Base-by-base conservation (phyloP, 2,797 vertebrate species). In the Falco columbarius region DNA sequence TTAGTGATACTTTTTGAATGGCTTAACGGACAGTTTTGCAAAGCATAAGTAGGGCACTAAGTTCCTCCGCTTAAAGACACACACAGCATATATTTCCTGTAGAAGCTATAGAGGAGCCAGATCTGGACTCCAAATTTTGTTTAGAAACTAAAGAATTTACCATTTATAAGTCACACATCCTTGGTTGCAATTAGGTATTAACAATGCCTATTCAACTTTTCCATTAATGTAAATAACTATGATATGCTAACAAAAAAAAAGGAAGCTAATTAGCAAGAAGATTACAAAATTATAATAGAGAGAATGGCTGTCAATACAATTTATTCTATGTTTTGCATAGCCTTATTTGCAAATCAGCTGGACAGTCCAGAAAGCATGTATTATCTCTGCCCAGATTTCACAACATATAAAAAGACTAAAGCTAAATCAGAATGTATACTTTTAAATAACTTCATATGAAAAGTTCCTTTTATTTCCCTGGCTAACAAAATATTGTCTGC, bases 401-500 rank as follows among this genome's bases (percentile, higher is more conserved):
- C 40, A 71, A 36, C 20, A 54, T 12, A 44, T 4, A 46, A 40
- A 71, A 68, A 42, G 3, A n/a, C 46, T 91, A 56, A 66, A 74
- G 34, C 29, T 74, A 63, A 72, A 52, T 0, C 55, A 15, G 89
- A 86, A 67, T 8, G 34, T 13, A 22, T 27, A 77, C 66, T 92
- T 89, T n/a, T 59, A 38, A 61, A 59, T 77, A 96, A 84, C 81
- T 88, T 77, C 27, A 59, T 65, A 88, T 19, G 26, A 80, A 90
- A 91, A 71, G 62, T 76, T 94, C 32, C 6, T 32, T 59, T 74
- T 75, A 82, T 59, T 94, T 85, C 14, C 36, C 79, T 65, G 49
- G 86, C 56, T 93, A 96, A 92, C 81, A 95, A 91, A 97, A 86
- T 59, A 94, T 27, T 90, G 91, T 44, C 55, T 82, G 63, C 12